Percentiles rank a stretch among this genome's conserved stretches.
Evolutionary conservation across 2,113 vertebrate genomes (phyloP).

Genomic region (Ginglymostoma cirratum): DNA sequence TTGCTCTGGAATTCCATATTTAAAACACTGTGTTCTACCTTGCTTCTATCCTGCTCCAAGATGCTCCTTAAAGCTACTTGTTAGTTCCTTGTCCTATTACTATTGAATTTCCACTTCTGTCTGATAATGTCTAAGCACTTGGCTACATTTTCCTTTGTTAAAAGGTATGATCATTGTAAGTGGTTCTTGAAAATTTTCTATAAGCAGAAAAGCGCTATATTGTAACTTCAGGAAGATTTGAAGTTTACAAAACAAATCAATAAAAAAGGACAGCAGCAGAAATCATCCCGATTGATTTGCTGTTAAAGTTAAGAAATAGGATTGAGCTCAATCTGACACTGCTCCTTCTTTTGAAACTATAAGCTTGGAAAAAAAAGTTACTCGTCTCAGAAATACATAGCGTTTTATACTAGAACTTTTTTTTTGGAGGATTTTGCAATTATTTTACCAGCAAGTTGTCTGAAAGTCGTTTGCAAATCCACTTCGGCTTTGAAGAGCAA

Average conservation of each 20-base stretch:
- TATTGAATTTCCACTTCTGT: not conserved
- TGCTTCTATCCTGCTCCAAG: not conserved
- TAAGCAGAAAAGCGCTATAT: not conserved
- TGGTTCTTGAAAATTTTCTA: too few species aligned
- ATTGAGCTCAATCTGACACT: not conserved
- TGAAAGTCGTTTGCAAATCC: not conserved
- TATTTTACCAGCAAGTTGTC: not conserved
- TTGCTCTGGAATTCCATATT: not conserved
- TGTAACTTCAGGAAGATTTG: not conserved
- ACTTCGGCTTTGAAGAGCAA: not conserved
- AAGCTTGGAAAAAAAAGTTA: not conserved
- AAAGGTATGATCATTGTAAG: too few species aligned
- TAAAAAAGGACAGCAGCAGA: not conserved
- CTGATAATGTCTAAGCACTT: not conserved
- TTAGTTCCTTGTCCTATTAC: not conserved
- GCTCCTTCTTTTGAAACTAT: not conserved
- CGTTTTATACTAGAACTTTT: not conserved
- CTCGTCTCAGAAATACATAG: not conserved
- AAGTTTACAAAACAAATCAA: not conserved
- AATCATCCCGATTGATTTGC: not conserved
- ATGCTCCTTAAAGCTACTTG: not conserved
- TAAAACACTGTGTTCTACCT: not conserved
- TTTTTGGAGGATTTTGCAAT: not conserved
- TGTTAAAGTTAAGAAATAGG: not conserved
- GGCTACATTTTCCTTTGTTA: too few species aligned